A percentile compares a stretch with the other conserved stretches of the same genome.
Evolutionary conservation across 2,888 invertebrate species (phyloP).

Genomic region (Andricus curvator): DNA sequence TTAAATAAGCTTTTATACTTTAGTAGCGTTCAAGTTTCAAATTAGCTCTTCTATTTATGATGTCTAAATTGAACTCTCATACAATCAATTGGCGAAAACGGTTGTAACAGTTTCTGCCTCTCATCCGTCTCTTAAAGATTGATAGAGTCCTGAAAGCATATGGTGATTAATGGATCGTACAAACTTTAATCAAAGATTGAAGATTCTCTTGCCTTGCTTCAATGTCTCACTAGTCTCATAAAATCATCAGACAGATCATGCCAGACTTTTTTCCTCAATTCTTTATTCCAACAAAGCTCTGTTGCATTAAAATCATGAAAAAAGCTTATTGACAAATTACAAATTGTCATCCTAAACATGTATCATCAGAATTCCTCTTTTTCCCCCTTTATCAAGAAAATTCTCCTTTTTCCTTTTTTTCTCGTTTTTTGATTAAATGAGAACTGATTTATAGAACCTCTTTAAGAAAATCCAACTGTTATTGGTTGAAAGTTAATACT

Average conservation of each 20-base stretch:
- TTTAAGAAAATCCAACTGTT: no score
- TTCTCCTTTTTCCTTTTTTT: no score
- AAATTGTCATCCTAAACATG: neutral
- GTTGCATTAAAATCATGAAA: neutral
- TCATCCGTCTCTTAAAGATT: constrained; percentile 13
- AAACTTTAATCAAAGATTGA: constrained; percentile 16
- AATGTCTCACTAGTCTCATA: constrained; percentile 19
- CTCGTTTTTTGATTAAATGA: no score
- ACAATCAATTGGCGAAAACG: constrained; percentile 18
- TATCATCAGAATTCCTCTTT: neutral
- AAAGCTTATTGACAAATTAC: neutral
- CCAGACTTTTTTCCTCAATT: neutral
- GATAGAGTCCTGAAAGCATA: constrained; percentile 32
- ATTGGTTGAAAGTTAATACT: no score
- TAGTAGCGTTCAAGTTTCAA: neutral
- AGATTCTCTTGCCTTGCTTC: constrained; percentile 2
- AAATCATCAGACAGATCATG: neutral
- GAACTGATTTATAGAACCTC: no score
- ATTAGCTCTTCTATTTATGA: neutral
- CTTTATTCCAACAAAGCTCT: neutral
- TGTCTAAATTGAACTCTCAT: neutral
- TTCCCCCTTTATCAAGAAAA: no score
- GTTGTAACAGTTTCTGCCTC: constrained; percentile 21
- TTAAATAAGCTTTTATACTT: no score
- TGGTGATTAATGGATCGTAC: constrained; percentile 20